Evolutionary conservation across 2,113 vertebrate species (phyloP), one percentile per base, ranked within the genome.

Genomic region (Bos indicus): DNA sequence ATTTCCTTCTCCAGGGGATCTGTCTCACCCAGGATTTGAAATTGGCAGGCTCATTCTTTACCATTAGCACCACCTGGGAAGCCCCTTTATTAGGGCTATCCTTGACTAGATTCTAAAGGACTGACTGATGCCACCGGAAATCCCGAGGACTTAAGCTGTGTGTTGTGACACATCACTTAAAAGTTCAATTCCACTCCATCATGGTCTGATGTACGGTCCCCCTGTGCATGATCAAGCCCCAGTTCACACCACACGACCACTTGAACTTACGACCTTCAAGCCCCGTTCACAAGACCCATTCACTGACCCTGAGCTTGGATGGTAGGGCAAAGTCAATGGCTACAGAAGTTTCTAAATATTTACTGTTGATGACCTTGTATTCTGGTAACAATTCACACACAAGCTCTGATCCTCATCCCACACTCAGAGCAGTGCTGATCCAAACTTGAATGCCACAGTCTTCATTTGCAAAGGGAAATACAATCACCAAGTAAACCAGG

Each of bases 391-490:
- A 56, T 19, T 89, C 30, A 17, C 13, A 25, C 8, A 19, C 14
- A 25, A 62, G 11, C 33, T 67, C 46, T 13, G 40, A 23, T 28
- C 48, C 84, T n/a, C n/a, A 19, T 2, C 3, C 25, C 28, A 28
- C 21, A 9, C 56, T 90, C 26, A 7, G 56, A 80, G 59, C 14
- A 48, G 11, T 1, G 6, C 74, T 48, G 26, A 54, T 21, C 59
- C 82, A 54, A 40, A 13, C 33, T 4, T 16, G 11, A 57, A 17
- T 16, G 21, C 33, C 40, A 52, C 15, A 1, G 6, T 28, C 74
- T 84, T 71, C 19, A 15, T 51, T 92, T 95, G 56, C 60, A 64
- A 33, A 77, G 84, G 64, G 23, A 62, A 88, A 46, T 46, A 26
- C 8, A 78, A 46, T 57, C 46, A 59, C 11, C 43, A 25, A 12